Conservation (phyloP, 2,888 invertebrate genomes). For the Geotrupes spiniger region DNA sequence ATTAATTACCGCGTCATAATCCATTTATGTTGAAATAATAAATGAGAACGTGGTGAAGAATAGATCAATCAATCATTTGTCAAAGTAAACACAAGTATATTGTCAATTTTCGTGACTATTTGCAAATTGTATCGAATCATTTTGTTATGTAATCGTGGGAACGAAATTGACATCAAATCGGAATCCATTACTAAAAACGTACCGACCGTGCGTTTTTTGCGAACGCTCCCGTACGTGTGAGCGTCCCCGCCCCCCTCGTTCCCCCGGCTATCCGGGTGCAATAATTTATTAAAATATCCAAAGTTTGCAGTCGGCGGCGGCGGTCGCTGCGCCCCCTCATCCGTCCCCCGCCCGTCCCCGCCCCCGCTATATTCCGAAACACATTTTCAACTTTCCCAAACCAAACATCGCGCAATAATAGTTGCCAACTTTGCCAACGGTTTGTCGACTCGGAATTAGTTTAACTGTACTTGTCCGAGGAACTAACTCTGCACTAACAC, state of each 20-base stretch:
- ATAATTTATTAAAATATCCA: slow-evolving; percentile 39
- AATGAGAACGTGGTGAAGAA: too few relatives aligned
- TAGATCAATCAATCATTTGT: too few relatives aligned
- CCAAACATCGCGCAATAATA: slow-evolving; percentile 49
- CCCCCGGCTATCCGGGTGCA: slow-evolving; percentile 13
- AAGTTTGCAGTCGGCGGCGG: slow-evolving; percentile 31
- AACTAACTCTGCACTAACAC: slow-evolving; percentile 31
- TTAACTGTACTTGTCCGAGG: slow-evolving; percentile 43
- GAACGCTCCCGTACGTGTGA: too few relatives aligned
- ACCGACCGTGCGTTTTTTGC: too few relatives aligned
- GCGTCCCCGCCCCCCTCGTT: neutral
- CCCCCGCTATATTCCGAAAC: slow-evolving; percentile 38
- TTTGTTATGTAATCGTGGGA: too few relatives aligned
- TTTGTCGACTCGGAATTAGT: slow-evolving; percentile 44
- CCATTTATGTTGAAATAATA: too few relatives aligned
- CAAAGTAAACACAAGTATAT: too few relatives aligned
- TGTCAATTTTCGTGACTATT: too few relatives aligned
- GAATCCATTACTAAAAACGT: too few relatives aligned
- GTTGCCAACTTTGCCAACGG: slow-evolving; percentile 39
- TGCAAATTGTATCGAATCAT: too few relatives aligned
- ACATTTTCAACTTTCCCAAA: slow-evolving; percentile 43
- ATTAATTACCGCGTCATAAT: too few relatives aligned
- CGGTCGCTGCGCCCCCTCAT: slow-evolving; percentile 3
- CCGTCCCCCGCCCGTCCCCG: neutral
- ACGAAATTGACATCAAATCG: too few relatives aligned